phyloP scores from a whole-genome alignment of 1,140 invertebrate species.

The Tetramorium parvispinum region DNA sequence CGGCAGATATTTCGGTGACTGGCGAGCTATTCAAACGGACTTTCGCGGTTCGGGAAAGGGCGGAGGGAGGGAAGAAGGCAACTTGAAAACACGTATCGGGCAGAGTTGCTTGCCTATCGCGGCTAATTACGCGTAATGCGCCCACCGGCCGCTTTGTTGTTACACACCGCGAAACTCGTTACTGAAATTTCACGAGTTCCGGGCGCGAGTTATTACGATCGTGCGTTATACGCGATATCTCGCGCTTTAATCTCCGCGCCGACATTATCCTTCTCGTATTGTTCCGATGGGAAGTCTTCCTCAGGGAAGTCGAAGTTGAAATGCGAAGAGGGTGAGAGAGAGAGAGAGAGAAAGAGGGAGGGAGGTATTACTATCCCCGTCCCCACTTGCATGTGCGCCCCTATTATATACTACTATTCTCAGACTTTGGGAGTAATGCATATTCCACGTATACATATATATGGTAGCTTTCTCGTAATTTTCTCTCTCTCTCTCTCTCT shows the following conservation, averaged over 20 bases:
- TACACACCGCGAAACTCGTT: constrained; percentile 51
- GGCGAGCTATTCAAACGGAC: constrained; percentile 23
- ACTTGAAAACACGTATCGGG: constrained; percentile 11
- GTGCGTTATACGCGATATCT: constrained; percentile 32
- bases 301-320: constrained; percentile 62
- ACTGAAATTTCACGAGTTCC: constrained; percentile 51
- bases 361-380: constrained; percentile 42
- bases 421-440: constrained; percentile 38
- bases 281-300: constrained; percentile 56
- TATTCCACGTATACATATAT: constrained; percentile 23
- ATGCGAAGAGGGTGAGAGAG: constrained; percentile 37
- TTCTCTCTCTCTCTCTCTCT: not conserved
- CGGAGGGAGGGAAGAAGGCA: not conserved
- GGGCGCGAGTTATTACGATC: constrained; percentile 33
- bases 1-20: constrained; percentile 9
- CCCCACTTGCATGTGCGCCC: not conserved
- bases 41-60: not conserved
- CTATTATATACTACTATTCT: constrained; percentile 44
- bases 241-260: constrained; percentile 60
- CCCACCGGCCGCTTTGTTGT: constrained; percentile 14
- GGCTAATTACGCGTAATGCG: constrained; percentile 57
- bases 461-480: not conserved
- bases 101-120: constrained; percentile 26
- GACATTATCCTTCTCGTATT: constrained; percentile 58
- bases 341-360: not conserved